Base-by-base conservation (phyloP, 2,113 vertebrate genomes). In the Nyctibius bracteatus region DNA sequence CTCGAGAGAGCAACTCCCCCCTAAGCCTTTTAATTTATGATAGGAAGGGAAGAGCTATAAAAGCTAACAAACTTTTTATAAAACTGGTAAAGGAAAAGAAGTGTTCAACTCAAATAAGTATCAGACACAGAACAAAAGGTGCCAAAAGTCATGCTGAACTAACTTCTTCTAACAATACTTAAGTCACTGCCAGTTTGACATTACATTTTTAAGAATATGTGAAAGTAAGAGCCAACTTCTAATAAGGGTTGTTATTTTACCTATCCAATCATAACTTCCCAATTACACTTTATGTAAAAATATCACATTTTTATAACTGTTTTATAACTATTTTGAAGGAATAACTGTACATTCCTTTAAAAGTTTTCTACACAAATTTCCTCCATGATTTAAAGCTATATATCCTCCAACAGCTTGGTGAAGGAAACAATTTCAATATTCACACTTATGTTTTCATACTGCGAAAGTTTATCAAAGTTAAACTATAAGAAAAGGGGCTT, bases 1-100 rank as follows among this genome's bases (percentile, higher is more conserved):
- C 87, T 88, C 72, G 0, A 80, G 87, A 85, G 89, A 96, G 52
- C 44, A 78, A 88, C 87, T 90, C 87, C 94, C 96, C 94, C 88
- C 87, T 92, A 66, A 90, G 70, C 73, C 51, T 87, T 96, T 94
- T 96, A 95, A 97, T 95, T 97, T 96, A 94, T 86, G 51, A 91
- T 86, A 88, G 80, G 62, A 87, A 95, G 65, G 54, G 87, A 96
- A 95, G 65, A 93, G 46, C 72, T 95, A 71, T 75, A 94, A 95
- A 93, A 95, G 61, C 57, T 90, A 93, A 93, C 80, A 93, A 92
- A 92, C 46, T 86, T 94, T 66, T 95, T 81, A 81, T 55, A 95
- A 92, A 92, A 90, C 54, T 14, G 6, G 54, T 73, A 71, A 93
- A 86, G 58, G 44, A 35, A 86, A 95, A 84, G 82, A 79, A 87